Base-by-base conservation (phyloP, 2,888 invertebrate species). In the Hoplodrina blanda region DNA sequence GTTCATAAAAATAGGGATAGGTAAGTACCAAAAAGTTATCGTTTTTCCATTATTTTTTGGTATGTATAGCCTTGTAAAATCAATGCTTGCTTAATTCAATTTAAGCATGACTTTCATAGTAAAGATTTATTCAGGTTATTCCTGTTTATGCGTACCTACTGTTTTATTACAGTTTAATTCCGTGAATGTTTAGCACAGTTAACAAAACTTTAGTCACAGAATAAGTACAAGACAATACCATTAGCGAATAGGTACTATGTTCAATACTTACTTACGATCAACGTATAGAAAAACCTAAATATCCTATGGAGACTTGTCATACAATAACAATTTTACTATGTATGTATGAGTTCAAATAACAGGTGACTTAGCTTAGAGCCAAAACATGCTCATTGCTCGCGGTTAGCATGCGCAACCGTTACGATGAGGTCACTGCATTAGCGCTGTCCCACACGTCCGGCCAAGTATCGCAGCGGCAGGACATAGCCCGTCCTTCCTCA, bases 341-440 rank as follows among this genome's bases (percentile, higher is more conserved):
- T 56, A 72, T 62, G 56, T 66, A 70, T 61, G 68, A 68, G 68
- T 59, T 67, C 61, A 76, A 73, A 80, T 79, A 80, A 82, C 80
- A 83, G 81, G 83, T 83, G 81, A 69, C 63, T 66, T 72, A 68
- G 59, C 65, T 61, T 75, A 74, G 75, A 78, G 62, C 76, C 77
- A 77, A 80, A 77, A 69, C 73, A 80, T 63, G 62, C 66, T 80
- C 76, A 82, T 82, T 81, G 65, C 66, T 67, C 68, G 65, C 79
- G 62, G 76, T 85, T 86, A 80, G 81, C 81, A 88, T 87, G 83
- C 86, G 80, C 69, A 81, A 83, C 86, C 73, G 82, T 78, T 79
- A 78, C 84, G 85, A 90, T 91, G 92, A 93, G 90, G 90, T 91
- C 92, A 92, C 88, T 87, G 82, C 80, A 89, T 89, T 90, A 89